Conservation (phyloP, 2,797 vertebrate species). For the Gymnopithys bicolor region DNA sequence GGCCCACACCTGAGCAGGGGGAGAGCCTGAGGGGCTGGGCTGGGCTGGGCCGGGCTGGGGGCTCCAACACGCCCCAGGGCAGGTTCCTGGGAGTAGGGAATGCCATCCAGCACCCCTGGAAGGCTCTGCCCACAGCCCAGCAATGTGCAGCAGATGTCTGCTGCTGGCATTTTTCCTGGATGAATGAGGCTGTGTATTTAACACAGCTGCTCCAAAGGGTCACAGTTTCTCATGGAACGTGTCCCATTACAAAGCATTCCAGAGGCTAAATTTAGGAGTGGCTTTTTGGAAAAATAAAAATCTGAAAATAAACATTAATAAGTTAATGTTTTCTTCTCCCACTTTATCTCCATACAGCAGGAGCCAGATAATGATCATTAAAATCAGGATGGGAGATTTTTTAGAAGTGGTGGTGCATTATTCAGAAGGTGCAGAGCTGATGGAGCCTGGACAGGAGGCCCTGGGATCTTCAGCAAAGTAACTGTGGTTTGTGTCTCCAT, state of each 20-base stretch:
- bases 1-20: not conserved
- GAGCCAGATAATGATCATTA: not conserved
- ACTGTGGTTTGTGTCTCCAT: not conserved
- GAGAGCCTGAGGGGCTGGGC: fast-evolving
- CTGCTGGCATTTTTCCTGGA: not conserved
- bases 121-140: not conserved
- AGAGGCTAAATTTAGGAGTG: not conserved
- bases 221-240: not conserved
- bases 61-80: fast-evolving
- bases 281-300: not conserved
- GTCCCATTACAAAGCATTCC: not conserved
- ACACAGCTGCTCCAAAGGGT: not conserved
- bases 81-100: not conserved
- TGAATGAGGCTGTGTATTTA: not conserved
- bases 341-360: not conserved
- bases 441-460: not conserved
- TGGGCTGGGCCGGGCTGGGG: fast-evolving
- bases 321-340: not conserved
- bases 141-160: not conserved
- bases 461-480: not conserved
- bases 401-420: not conserved
- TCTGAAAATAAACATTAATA: not conserved
- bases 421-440: not conserved
- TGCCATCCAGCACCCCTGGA: not conserved
- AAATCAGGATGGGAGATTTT: not conserved